Base-by-base conservation (phyloP, 2,113 vertebrate genomes). In the Ceuthmochares aereus region DNA sequence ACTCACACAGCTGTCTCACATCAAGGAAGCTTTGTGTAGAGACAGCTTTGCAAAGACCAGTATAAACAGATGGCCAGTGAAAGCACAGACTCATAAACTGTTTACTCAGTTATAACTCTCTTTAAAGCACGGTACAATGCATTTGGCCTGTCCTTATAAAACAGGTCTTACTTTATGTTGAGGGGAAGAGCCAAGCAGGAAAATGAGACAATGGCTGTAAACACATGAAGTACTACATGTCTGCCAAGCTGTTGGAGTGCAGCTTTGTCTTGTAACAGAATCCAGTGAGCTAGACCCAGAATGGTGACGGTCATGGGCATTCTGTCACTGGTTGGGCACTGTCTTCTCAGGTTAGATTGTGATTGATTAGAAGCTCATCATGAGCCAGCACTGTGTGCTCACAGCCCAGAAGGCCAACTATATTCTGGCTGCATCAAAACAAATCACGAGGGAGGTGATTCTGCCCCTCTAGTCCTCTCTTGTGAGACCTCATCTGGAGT, bases 281-380 rank as follows among this genome's bases (percentile, higher is more conserved):
- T 18, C 6, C 30, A 16, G 4, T 0, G 1, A 23, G 14, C 30
- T 26, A 4, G 3, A 3, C 13, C 30, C 40, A 19, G 12, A 19
- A 15, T 0, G 3, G 36, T 8, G 19, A 21, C 13, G 14, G 23
- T 5, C 42, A 42, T 10, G 12, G 6, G 30, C 42, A 25, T 43
- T 3, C 23, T 21, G 27, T 37, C 26, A 10, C 51, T 36, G 14
- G 14, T 10, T 4, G 12, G 5, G 15, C 27, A 12, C 10, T 30
- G 23, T 10, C 14, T 34, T 47, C 4, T 4, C 7, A 10, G 49
- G 12, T 40, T 40, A 40, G 40, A 40, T 40, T 40, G 40, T 40
- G 40, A 40, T 40, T 40, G 40, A 40, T 40, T 9, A 40, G 40
- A 40, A 40, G 40, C 40, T 40, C 40, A 40, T 40, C 40, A 40